Evolutionary conservation across 2,888 invertebrate genomes (phyloP).

Genomic region (Blastobasis adustella): DNA sequence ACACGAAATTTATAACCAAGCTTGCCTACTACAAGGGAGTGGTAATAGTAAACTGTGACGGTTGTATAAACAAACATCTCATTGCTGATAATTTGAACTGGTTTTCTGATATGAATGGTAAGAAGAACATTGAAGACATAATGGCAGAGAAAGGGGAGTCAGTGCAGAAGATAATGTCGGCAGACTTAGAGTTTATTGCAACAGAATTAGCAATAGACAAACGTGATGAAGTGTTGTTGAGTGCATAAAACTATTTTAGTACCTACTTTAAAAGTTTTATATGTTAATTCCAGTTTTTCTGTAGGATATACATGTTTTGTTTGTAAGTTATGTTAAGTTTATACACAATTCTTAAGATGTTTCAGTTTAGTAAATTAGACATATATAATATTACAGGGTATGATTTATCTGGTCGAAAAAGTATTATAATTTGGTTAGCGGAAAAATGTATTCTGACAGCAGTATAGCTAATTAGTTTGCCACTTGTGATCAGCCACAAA

Average conservation of each 20-base stretch:
- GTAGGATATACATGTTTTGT: neutral
- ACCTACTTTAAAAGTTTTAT: no score
- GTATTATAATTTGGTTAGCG: no score
- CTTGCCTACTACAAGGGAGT: slow-evolving; percentile 90
- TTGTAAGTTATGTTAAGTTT: no score
- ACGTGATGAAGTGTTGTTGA: slow-evolving; percentile 17
- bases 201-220: slow-evolving; percentile 40
- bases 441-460: no score
- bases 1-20: slow-evolving; percentile 88
- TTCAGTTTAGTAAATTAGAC: no score
- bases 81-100: slow-evolving; percentile 98
- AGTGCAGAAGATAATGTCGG: slow-evolving; percentile 75
- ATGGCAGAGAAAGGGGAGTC: slow-evolving; percentile 90
- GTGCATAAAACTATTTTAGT: no score
- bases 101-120: slow-evolving; percentile 87
- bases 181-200: slow-evolving; percentile 67
- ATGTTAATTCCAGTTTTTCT: neutral
- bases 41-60: slow-evolving; percentile 92
- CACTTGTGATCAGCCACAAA: no score
- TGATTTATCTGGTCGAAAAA: no score
- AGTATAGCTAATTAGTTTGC: no score
- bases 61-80: slow-evolving; percentile 91
- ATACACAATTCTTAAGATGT: no score
- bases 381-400: no score
- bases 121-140: slow-evolving; percentile 92